Percentiles rank a stretch among this genome's conserved stretches.
Evolutionary conservation across 37 sponge, comb jelly and placozoan genomes (phyloP).

Genomic region (Haliclona indistincta): DNA sequence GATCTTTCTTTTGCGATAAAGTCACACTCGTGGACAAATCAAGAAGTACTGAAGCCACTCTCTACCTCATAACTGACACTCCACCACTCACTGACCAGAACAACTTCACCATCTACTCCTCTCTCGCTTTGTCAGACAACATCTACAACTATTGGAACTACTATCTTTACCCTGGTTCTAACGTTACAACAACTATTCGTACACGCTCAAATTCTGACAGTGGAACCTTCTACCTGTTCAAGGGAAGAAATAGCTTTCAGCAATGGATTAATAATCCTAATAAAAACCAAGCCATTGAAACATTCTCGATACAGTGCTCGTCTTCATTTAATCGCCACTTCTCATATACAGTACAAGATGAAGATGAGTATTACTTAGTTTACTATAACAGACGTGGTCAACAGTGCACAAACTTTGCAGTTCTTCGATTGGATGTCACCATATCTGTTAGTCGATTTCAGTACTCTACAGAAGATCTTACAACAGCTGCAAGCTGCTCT

Average conservation of each 20-base stretch:
- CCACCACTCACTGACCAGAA: conserved; percentile 26
- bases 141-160: conserved; percentile 20
- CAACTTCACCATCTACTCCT: not conserved
- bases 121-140: not conserved
- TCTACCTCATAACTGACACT: conserved; percentile 11
- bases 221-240: conserved; percentile 18
- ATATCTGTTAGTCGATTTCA: too few relatives aligned
- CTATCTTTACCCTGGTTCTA: conserved; percentile 35
- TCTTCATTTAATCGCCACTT: too few relatives aligned
- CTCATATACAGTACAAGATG: too few relatives aligned
- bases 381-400: too few relatives aligned
- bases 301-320: too few relatives aligned
- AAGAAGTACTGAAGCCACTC: not conserved
- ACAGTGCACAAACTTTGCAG: too few relatives aligned
- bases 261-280: conserved; percentile 18
- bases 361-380: too few relatives aligned
- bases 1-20: conserved; percentile 23
- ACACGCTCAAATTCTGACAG: not conserved
- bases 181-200: not conserved
- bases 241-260: conserved; percentile 31
- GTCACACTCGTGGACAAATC: not conserved
- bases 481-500: too few relatives aligned
- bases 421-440: too few relatives aligned
- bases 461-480: too few relatives aligned
- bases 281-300: too few relatives aligned